These are phyloP conservation scores for Istiophorus platypterus DNA, from an alignment of 2,113 vertebrate species.

Conservation along the genomic window DNA sequence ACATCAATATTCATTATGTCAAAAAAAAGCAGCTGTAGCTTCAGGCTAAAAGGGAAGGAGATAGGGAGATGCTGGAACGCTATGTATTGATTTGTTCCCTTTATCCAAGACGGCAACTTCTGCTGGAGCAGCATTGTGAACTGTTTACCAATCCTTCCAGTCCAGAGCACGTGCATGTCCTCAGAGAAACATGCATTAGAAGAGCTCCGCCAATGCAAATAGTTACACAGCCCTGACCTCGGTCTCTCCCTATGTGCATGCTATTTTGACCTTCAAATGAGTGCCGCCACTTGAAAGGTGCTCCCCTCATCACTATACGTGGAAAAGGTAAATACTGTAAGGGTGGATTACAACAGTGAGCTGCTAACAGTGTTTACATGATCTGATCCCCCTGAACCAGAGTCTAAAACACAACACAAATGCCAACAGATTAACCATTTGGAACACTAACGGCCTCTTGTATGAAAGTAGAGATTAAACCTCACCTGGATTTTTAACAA, in stretches of 20 bases:
- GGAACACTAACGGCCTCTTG: constrained; percentile 9
- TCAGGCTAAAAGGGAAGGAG: constrained; percentile 23
- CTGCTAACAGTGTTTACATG: constrained; percentile 67
- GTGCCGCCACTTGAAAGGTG: constrained; percentile 24
- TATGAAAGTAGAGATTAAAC: neutral
- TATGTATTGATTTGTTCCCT: constrained; percentile 70
- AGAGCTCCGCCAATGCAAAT: constrained; percentile 63
- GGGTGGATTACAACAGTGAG: constrained; percentile 67
- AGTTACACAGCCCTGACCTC: constrained; percentile 71
- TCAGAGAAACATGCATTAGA: constrained; percentile 52
- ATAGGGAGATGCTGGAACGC: constrained; percentile 41
- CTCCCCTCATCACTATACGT: constrained; percentile 19
- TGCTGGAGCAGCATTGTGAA: constrained; percentile 58
- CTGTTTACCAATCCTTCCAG: constrained; percentile 59
- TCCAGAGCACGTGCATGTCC: constrained; percentile 51
- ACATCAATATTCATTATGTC: constrained; percentile 58
- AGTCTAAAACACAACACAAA: constrained; percentile 47
- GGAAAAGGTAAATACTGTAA: constrained; percentile 64
- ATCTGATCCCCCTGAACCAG: constrained; percentile 45
- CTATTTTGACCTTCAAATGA: constrained; percentile 63
- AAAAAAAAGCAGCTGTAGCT: constrained; percentile 12
- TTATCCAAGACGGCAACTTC: constrained; percentile 54
- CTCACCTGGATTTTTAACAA: neutral
- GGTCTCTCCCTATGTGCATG: constrained; percentile 4
- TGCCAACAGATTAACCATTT: constrained; percentile 45